A percentile compares a stretch with the other conserved stretches of the same genome.
Conservation (phyloP, 1,140 invertebrate species). For the Drosophila biarmipes region DNA sequence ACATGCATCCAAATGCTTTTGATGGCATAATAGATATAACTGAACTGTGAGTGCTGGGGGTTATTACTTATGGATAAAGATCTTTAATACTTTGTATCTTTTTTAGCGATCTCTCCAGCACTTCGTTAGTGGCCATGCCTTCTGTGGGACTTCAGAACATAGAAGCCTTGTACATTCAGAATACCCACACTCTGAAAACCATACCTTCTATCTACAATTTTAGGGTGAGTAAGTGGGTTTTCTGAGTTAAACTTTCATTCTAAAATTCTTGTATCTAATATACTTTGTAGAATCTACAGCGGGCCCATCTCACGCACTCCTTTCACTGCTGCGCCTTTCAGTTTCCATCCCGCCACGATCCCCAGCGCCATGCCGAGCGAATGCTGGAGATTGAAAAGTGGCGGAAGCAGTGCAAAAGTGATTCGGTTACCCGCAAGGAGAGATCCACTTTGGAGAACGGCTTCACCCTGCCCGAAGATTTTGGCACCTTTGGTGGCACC, state of each 20-base stretch:
- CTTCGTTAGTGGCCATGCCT: constrained; percentile 90
- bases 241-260: background rate
- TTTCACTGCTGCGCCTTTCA: constrained; percentile 96
- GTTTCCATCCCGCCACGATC: constrained; percentile 92
- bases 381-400: constrained; percentile 85
- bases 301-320: constrained; percentile 91
- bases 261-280: background rate
- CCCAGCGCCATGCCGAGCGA: constrained; percentile 87
- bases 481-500: constrained; percentile 18
- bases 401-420: constrained; percentile 63
- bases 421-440: background rate
- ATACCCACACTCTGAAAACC: constrained; percentile 89
- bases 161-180: constrained; percentile 89
- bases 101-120: constrained; percentile 90
- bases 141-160: constrained; percentile 89
- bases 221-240: constrained; percentile 85
- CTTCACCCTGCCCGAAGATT: constrained; percentile 8
- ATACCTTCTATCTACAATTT: constrained; percentile 94
- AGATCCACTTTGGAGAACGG: background rate
- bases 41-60: constrained; percentile 86
- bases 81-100: background rate
- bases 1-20: constrained; percentile 88
- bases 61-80: background rate
- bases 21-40: constrained; percentile 86
- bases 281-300: constrained; percentile 84